Evolutionary conservation across 2,113 vertebrate species (phyloP).

Genomic region (Chroicocephalus ridibundus): DNA sequence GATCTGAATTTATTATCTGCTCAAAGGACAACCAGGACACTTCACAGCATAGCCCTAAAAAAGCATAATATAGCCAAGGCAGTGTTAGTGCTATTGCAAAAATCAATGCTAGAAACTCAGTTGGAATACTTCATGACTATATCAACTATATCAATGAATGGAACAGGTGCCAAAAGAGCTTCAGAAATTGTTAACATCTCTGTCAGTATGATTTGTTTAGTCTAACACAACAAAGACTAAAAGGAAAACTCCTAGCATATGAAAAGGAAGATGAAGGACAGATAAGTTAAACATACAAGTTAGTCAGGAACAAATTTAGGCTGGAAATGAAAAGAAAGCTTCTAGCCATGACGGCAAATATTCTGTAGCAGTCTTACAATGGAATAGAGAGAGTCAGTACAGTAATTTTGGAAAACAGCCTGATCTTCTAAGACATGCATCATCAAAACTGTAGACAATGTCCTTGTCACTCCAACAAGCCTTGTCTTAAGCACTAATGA

Average conservation of each 20-base stretch:
- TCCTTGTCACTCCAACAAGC: background rate
- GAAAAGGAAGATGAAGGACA: background rate
- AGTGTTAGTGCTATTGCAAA: background rate
- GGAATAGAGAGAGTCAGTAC: background rate
- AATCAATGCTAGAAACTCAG: background rate
- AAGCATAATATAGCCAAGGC: background rate
- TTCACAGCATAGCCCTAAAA: background rate
- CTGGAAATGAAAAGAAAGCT: background rate
- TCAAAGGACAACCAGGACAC: background rate
- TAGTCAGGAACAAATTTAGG: background rate
- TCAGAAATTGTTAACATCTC: background rate
- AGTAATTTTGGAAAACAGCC: background rate
- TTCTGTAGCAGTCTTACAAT: background rate
- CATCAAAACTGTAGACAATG: background rate
- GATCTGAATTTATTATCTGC: background rate
- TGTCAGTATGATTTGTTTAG: background rate
- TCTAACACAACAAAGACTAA: background rate
- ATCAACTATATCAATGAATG: background rate
- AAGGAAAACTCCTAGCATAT: background rate
- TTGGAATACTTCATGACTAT: background rate
- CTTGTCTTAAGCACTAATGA: background rate
- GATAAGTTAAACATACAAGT: background rate
- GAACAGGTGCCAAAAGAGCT: background rate
- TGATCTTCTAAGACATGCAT: background rate
- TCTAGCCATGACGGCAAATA: background rate